These are phyloP conservation scores for Pongo abelii DNA, from an alignment of 2,113 vertebrate genomes.

Conservation along the genomic window DNA sequence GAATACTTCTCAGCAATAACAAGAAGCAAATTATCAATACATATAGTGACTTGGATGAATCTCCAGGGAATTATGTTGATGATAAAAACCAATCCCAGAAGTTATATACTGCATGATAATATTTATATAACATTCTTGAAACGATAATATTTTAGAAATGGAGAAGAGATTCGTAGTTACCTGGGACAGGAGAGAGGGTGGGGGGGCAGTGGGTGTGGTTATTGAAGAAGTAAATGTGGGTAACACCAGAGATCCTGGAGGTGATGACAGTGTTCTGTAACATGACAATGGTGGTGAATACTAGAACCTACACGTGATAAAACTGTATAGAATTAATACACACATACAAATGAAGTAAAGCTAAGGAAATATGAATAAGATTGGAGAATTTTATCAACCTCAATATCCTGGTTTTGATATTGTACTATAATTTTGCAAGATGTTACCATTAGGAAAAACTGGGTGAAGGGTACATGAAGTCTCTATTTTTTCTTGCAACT, in stretches of 20 bases:
- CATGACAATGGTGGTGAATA: neutral
- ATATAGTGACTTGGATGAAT: neutral
- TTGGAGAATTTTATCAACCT: neutral
- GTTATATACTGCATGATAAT: neutral
- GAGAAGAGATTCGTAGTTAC: neutral
- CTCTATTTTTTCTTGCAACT: neutral
- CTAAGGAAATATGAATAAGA: neutral
- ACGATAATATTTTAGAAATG: neutral
- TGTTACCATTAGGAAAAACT: neutral
- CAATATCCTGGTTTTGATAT: neutral
- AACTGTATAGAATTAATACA: neutral
- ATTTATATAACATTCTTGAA: neutral
- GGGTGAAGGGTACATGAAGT: neutral
- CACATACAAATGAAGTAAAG: neutral
- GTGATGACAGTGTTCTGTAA: neutral
- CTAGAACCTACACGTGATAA: neutral
- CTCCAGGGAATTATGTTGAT: neutral
- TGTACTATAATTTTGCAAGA: neutral
- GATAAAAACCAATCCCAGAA: neutral
- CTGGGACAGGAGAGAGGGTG: neutral
- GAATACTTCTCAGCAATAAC: neutral
- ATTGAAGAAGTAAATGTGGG: neutral
- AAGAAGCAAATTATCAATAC: neutral
- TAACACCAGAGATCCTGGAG: neutral
- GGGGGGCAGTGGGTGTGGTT: neutral